phyloP scores from a whole-genome alignment of 2,797 vertebrate species.

The Rhabdophis nuchalis region DNA sequence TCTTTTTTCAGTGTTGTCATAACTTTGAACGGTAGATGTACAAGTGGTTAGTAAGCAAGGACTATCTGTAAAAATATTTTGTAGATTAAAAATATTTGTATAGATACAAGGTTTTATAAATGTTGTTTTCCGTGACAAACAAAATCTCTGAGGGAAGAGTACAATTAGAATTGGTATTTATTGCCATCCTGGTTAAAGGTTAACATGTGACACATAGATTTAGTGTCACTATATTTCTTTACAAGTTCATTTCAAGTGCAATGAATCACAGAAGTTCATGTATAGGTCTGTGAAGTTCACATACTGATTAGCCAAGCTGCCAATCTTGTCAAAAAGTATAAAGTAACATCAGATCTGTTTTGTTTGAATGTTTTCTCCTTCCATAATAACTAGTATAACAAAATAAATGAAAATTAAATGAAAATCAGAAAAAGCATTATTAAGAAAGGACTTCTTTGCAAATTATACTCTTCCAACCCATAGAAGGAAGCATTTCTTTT shows the following conservation, averaged over 20 bases:
- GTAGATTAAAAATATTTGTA: not conserved
- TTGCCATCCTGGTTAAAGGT: conserved; percentile 4
- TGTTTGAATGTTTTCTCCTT: not conserved
- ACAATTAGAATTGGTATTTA: conserved; percentile 7
- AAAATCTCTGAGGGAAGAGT: not conserved
- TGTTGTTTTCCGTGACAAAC: not conserved
- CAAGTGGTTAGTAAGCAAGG: not conserved
- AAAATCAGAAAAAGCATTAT: not conserved
- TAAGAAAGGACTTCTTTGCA: not conserved
- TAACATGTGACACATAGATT: not conserved
- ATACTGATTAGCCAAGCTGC: not conserved
- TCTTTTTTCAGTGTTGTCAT: not conserved
- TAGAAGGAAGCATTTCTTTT: not conserved
- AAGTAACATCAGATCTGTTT: not conserved
- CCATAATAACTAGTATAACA: not conserved
- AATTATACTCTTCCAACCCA: not conserved
- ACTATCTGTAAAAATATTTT: not conserved
- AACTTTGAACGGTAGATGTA: not conserved
- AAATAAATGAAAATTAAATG: not conserved
- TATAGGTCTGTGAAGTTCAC: not conserved
- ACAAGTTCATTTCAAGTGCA: not conserved
- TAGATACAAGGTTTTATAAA: not conserved
- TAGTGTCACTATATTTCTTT: not conserved
- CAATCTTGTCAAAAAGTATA: not conserved
- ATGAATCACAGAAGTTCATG: not conserved